These are phyloP conservation scores for Campaea margaritaria DNA, from an alignment of 2,888 invertebrate genomes.

Conservation along the genomic window DNA sequence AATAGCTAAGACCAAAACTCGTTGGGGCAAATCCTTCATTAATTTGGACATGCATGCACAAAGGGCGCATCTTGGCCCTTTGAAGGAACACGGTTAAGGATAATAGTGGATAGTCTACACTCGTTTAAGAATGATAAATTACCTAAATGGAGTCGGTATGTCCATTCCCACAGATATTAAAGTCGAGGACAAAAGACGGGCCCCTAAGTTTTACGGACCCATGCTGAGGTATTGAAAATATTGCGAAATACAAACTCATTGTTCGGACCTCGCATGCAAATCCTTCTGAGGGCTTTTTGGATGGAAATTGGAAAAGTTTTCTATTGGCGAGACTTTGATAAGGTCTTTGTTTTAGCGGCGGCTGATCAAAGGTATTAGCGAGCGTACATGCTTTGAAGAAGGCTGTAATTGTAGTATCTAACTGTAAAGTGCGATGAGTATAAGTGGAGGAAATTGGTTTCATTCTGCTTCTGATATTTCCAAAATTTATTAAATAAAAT, in stretches of 20 bases:
- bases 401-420: too few relatives aligned
- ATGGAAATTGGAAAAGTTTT: slow-evolving; percentile 82
- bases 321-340: slow-evolving; percentile 67
- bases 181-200: slow-evolving; percentile 74
- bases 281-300: slow-evolving; percentile 75
- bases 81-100: slow-evolving; percentile 66
- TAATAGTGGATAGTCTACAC: slow-evolving; percentile 76
- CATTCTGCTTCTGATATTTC: too few relatives aligned
- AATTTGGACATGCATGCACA: slow-evolving; percentile 66
- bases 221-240: slow-evolving; percentile 82
- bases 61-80: slow-evolving; percentile 74
- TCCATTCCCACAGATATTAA: slow-evolving; percentile 86
- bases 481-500: too few relatives aligned
- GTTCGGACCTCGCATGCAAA: slow-evolving; percentile 76
- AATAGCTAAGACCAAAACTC: slow-evolving; percentile 65
- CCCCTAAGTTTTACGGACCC: slow-evolving; percentile 73
- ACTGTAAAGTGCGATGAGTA: neutral
- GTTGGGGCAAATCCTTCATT: slow-evolving; percentile 73
- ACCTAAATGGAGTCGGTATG: slow-evolving; percentile 82
- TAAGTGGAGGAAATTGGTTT: too few relatives aligned
- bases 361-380: slow-evolving; percentile 43
- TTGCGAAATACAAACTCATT: slow-evolving; percentile 75
- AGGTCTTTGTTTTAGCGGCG: slow-evolving; percentile 64
- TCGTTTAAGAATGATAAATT: slow-evolving; percentile 85
- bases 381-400: neutral